Conservation (phyloP, 2,888 invertebrate genomes). For the Mechanitis messenoides region DNA sequence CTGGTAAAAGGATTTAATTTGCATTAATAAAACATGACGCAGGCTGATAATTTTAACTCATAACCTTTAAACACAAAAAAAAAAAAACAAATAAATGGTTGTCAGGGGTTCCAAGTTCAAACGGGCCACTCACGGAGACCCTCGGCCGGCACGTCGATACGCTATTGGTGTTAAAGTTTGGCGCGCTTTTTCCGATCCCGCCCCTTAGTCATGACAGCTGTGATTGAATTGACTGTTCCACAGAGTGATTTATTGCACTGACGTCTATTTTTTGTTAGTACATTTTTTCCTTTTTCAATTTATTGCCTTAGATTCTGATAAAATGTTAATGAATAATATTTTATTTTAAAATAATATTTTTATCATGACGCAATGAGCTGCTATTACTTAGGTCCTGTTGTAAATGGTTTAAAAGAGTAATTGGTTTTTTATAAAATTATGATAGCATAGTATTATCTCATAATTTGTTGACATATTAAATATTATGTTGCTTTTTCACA, state of each 20-base stretch:
- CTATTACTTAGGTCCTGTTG: too few relatives aligned
- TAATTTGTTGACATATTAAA: too few relatives aligned
- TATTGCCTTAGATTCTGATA: conserved; percentile 46
- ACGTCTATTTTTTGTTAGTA: conserved; percentile 42
- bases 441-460: neutral
- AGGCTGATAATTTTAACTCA: conserved; percentile 19
- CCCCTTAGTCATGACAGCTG: conserved; percentile 69
- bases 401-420: too few relatives aligned
- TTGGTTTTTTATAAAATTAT: neutral
- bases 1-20: too few relatives aligned
- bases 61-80: conserved; percentile 22
- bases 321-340: conserved; percentile 15
- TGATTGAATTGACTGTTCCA: conserved; percentile 64
- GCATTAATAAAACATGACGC: conserved; percentile 1
- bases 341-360: neutral
- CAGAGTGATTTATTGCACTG: conserved; percentile 67
- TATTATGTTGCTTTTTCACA: too few relatives aligned
- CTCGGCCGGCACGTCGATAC: conserved; percentile 44
- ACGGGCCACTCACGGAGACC: conserved; percentile 61
- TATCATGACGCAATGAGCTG: neutral
- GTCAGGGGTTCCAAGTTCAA: conserved; percentile 67
- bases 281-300: conserved; percentile 54
- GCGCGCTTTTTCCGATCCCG: conserved; percentile 71
- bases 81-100: conserved; percentile 42
- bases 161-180: conserved; percentile 71